Evolutionary conservation across 37 sponge, comb jelly and placozoan species (phyloP).

Genomic region (Chondrilla cf. caribensis): DNA sequence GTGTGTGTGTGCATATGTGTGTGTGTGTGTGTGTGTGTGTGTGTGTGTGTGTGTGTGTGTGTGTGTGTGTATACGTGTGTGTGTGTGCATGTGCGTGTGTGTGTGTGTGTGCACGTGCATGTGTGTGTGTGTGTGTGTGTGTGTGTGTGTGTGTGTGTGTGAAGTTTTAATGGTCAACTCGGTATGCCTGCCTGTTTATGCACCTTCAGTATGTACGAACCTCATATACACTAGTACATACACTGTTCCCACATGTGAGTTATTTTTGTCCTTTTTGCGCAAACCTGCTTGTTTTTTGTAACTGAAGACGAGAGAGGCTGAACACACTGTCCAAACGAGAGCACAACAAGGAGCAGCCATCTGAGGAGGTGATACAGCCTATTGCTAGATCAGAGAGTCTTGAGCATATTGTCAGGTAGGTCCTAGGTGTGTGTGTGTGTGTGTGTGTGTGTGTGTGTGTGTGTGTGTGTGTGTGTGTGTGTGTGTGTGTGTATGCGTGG

Average conservation of each 20-base stretch:
- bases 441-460: not conserved
- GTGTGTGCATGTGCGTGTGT: not conserved
- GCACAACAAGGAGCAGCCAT: not conserved
- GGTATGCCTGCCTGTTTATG: too few relatives aligned
- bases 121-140: too few relatives aligned
- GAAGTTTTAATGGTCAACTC: too few relatives aligned
- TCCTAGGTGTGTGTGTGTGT: not conserved
- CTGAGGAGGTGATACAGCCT: slow-evolving; percentile 12
- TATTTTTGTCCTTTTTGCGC: too few relatives aligned
- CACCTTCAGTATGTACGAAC: too few relatives aligned
- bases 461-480: not conserved
- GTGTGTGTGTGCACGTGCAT: too few relatives aligned
- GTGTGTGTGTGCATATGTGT: slow-evolving; percentile 6
- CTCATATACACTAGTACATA: too few relatives aligned
- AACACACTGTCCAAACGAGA: slow-evolving; percentile 1
- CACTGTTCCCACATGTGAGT: too few relatives aligned
- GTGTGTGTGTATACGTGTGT: not conserved
- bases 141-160: too few relatives aligned
- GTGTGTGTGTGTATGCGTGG: not conserved
- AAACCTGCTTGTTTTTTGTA: too few relatives aligned
- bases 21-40: not conserved
- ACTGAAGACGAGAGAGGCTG: slow-evolving; percentile 12
- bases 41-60: slow-evolving; percentile 8
- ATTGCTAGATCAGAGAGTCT: slow-evolving; percentile 35
- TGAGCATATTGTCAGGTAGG: slow-evolving; percentile 6